A percentile compares a stretch with the other conserved stretches of the same genome.
Conservation (phyloP, 2,113 vertebrate species). For the Pampusana beccarii region DNA sequence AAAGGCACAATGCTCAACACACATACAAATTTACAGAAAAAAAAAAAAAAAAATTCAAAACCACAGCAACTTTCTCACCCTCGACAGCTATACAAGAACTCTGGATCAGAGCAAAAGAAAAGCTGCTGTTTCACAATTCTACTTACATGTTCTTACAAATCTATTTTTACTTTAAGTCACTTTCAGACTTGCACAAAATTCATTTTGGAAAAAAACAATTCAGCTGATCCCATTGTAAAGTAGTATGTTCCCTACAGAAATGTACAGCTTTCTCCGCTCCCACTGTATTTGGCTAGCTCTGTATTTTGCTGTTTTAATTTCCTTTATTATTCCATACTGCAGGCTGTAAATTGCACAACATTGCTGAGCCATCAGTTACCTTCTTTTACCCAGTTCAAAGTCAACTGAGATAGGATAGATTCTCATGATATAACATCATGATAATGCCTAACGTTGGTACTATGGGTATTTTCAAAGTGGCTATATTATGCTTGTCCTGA, state of each 20-base stretch:
- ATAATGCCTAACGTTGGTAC: neutral
- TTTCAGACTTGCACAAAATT: neutral
- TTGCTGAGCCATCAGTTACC: neutral
- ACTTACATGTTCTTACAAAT: neutral
- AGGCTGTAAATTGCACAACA: slow-evolving; percentile 8
- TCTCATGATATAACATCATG: neutral
- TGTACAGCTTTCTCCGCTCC: neutral
- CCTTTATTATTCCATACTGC: neutral
- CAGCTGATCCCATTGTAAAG: neutral
- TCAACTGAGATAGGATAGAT: neutral
- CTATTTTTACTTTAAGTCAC: neutral
- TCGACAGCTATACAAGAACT: neutral
- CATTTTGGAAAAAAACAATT: neutral
- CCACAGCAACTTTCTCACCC: neutral
- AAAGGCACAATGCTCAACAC: neutral
- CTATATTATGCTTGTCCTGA: neutral
- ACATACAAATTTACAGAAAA: neutral
- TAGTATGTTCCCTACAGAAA: neutral
- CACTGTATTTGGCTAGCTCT: neutral
- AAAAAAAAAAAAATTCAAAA: neutral
- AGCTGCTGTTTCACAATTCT: neutral
- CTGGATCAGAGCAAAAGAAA: neutral
- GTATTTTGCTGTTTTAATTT: neutral
- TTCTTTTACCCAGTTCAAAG: slow-evolving; percentile 24
- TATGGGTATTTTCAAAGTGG: neutral